Base-by-base conservation (phyloP, 2,113 vertebrate genomes). In the Pseudois nayaur region DNA sequence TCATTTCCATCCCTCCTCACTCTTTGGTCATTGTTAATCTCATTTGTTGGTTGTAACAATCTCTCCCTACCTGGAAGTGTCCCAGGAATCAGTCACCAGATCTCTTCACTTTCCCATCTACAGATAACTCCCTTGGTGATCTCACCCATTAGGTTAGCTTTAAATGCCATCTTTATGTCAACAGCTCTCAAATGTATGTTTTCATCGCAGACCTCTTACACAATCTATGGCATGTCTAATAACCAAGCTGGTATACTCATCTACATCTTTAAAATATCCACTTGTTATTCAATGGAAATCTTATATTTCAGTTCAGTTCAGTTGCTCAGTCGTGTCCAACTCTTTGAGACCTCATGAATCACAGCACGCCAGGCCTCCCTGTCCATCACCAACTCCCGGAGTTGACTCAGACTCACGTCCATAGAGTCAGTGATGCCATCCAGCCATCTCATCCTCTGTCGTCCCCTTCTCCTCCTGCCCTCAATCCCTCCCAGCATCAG, bases 291-390 rank as follows among this genome's bases (percentile, higher is more conserved):
- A 92, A 25, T 15, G 8, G 2, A 88, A 85, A 92, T 43, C 71
- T 14, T 76, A 43, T 43, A 43, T 76, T 74, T 71, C 52, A 19
- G 52, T 54, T 54, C 52, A 54, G 52, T 54, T 54, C 52, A 19
- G 52, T 54, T 17, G 0, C 52, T 54, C 52, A 7, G 17, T 54
- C 6, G 0, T 54, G 52, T 54, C 52, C 0, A 0, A 54, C 52
- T 54, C 52, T 54, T 54, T 54, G 52, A 2, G 2, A 54, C 54
- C 17, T 0, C 54, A 21, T 21, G 54, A 55, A 55, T 21, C 17
- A 2, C 54, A 55, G 54, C 54, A 55, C 7, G 0, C 6, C 54
- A 54, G 52, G 2, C 52, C 52, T 54, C 52, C 17, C 52, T 54
- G 52, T 54, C 17, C 52, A 54, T 54, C 17, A 54, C 52, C 52